Conservation (phyloP, 2,797 vertebrate genomes). For the Catharus ustulatus region DNA sequence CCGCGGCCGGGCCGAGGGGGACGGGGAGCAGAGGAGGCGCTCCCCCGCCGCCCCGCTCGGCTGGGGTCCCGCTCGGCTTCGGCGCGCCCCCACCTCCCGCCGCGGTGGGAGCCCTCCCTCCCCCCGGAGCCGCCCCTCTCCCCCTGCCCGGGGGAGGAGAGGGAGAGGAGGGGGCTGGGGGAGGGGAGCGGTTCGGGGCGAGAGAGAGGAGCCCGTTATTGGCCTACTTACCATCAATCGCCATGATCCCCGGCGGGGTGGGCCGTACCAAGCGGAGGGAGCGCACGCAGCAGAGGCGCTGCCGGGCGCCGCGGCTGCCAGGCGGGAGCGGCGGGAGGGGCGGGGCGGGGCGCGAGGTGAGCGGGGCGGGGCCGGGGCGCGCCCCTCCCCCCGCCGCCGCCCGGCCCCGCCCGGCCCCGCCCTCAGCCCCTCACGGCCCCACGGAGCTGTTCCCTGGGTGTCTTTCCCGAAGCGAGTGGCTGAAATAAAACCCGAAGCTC, state of each 20-base stretch:
- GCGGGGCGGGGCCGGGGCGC: background rate
- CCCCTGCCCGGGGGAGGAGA: conserved; percentile 13
- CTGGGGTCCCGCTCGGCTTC: background rate
- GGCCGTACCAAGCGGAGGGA: background rate
- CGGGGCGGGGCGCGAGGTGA: too few species aligned
- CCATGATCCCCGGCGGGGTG: conserved; percentile 30
- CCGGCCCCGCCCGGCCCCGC: background rate
- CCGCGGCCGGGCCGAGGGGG: background rate
- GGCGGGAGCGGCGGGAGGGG: too few species aligned
- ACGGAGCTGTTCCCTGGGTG: accelerated
- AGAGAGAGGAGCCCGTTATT: conserved; percentile 39
- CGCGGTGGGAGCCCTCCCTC: background rate
- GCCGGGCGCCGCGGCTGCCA: background rate
- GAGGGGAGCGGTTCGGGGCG: conserved; percentile 47
- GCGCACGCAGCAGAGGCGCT: background rate
- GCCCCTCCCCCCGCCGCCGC: background rate
- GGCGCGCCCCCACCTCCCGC: background rate
- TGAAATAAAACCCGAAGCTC: background rate
- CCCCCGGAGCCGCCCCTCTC: background rate
- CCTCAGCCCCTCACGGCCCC: background rate
- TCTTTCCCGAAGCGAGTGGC: background rate
- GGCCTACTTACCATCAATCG: conserved; percentile 37
- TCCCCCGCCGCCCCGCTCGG: background rate
- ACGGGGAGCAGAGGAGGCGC: background rate
- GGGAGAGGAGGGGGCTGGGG: conserved; percentile 21